Conservation (phyloP, 2,113 vertebrate species). For the rat (Rattus norvegicus) region GRCr8 NC_086039.1:19138501-19139000, state of each 20-base stretch:
- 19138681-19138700: too few relatives aligned
- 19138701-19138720: background rate
- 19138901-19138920: background rate
- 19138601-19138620: background rate
- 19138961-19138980: background rate
- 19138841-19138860: background rate
- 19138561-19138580: background rate
- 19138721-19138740: too few relatives aligned
- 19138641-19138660: too few relatives aligned
- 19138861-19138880: background rate
- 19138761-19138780: background rate
- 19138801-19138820: background rate
- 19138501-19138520: background rate
- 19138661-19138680: too few relatives aligned
- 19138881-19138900: background rate
- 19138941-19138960: background rate
- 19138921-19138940: background rate
- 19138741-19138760: background rate
- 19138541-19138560: background rate
- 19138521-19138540: background rate
- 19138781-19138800: background rate
- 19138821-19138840: background rate
- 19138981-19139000: background rate
- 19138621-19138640: background rate
- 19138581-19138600: background rate